Percentiles rank a stretch among this genome's conserved stretches.
These are phyloP conservation scores for Nemopilema nomurai DNA, from an alignment of 30 jellyfish, hydroid and myxozoan genomes.

Conservation along the genomic window DNA sequence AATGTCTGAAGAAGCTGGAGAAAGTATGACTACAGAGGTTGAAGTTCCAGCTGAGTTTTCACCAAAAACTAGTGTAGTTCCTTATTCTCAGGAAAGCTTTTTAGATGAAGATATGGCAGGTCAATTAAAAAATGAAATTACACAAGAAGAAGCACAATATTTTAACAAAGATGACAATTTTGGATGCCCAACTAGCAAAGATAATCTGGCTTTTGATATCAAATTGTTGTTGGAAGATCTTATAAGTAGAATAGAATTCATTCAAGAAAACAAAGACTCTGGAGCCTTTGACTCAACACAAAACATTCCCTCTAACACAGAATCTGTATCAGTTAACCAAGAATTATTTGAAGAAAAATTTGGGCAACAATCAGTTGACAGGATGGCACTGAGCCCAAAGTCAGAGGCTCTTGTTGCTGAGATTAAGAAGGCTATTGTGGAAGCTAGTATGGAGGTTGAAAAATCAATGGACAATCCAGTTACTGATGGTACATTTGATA, in stretches of 20 bases:
- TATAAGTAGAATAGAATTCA: not conserved
- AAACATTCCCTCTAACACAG: too few species aligned
- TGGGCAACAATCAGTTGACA: not conserved
- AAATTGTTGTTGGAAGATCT: not conserved
- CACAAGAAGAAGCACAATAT: not conserved
- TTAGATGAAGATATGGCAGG: not conserved
- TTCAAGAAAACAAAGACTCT: not conserved
- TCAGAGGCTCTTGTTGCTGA: conserved; percentile 56
- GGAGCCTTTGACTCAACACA: not conserved
- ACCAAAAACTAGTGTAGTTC: too few species aligned
- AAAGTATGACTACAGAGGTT: too few species aligned
- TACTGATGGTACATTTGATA: not conserved
- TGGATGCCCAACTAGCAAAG: not conserved
- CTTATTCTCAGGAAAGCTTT: not conserved
- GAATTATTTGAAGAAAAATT: not conserved
- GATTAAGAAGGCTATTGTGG: conserved; percentile 44
- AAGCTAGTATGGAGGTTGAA: conserved; percentile 48
- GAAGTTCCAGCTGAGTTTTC: too few species aligned
- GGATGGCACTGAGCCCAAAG: conserved; percentile 47
- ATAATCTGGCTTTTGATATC: not conserved
- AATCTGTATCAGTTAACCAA: too few species aligned
- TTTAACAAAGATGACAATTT: not conserved
- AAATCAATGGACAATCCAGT: not conserved
- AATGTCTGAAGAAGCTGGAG: too few species aligned
- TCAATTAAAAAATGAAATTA: not conserved